Percentiles rank a stretch among this genome's conserved stretches.
phyloP scores from a whole-genome alignment of 2,888 invertebrate genomes.

The Keiferia lycopersicella region DNA sequence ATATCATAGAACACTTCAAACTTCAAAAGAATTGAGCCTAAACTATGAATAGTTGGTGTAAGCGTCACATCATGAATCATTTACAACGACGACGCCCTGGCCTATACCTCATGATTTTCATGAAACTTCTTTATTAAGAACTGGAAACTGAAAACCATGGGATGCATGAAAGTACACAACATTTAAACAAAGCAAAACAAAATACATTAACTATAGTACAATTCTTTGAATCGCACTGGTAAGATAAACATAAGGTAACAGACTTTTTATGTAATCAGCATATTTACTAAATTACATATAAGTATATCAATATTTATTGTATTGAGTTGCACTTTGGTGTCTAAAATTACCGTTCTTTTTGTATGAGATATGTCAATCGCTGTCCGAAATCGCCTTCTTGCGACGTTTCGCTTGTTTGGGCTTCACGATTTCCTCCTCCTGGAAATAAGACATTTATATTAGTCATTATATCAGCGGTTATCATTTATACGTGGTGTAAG shows the following conservation, averaged over 20 bases:
- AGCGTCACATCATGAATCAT: background rate
- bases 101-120: conserved; percentile 6
- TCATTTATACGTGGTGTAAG: no score
- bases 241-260: conserved; percentile 60
- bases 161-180: conserved; percentile 33
- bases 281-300: conserved; percentile 49
- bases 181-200: conserved; percentile 49
- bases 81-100: background rate
- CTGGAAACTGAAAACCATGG: conserved; percentile 10
- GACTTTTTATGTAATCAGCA: conserved; percentile 26
- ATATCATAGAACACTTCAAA: conserved; percentile 15
- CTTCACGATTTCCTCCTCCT: conserved; percentile 95
- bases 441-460: conserved; percentile 45
- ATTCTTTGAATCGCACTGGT: conserved; percentile 70
- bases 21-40: background rate
- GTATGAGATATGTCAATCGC: conserved; percentile 88
- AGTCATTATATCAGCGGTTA: background rate
- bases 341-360: conserved; percentile 66
- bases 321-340: conserved; percentile 81
- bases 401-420: conserved; percentile 95
- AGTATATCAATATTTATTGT: conserved; percentile 64
- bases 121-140: background rate
- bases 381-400: conserved; percentile 95
- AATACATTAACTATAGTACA: conserved; percentile 50
- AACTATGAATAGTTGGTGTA: background rate